Evolutionary conservation across 2,888 invertebrate species (phyloP).

Genomic region (Brachyopa scutellaris): DNA sequence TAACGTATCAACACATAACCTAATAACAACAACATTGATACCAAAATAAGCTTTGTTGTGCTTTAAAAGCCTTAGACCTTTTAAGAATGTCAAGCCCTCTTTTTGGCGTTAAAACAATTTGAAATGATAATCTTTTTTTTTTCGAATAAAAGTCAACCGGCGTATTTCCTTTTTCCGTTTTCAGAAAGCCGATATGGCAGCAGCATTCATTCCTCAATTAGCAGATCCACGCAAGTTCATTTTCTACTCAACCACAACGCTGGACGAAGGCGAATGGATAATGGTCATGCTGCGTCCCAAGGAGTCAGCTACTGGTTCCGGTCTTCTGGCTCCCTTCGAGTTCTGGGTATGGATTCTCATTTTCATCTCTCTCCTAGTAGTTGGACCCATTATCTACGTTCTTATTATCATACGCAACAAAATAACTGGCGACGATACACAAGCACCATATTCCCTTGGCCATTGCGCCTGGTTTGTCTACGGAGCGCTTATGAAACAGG

Average conservation of each 20-base stretch:
- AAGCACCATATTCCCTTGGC: slow-evolving; percentile 85
- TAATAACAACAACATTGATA: too few species aligned
- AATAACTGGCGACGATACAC: slow-evolving; percentile 84
- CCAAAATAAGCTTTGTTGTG: too few species aligned
- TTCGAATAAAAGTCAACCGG: too few species aligned
- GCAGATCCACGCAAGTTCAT: slow-evolving; percentile 84
- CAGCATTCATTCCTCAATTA: slow-evolving; percentile 89
- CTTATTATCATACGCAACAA: slow-evolving; percentile 86
- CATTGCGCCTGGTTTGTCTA: slow-evolving; percentile 93
- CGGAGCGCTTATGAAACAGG: slow-evolving; percentile 93
- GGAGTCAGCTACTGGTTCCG: slow-evolving; percentile 92
- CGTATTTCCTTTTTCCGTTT: slow-evolving; percentile 42
- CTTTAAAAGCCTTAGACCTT: too few species aligned
- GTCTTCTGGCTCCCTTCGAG: slow-evolving; percentile 91
- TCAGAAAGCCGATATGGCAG: slow-evolving; percentile 90
- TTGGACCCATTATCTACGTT: slow-evolving; percentile 90
- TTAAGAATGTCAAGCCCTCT: too few species aligned
- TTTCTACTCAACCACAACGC: slow-evolving; percentile 84
- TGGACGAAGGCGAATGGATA: slow-evolving; percentile 90
- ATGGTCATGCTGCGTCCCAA: slow-evolving; percentile 91
- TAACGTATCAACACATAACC: too few species aligned
- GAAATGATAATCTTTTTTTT: too few species aligned
- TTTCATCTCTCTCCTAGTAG: slow-evolving; percentile 86
- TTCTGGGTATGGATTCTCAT: slow-evolving; percentile 88
- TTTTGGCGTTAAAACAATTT: too few species aligned